Evolutionary conservation across 2,797 vertebrate genomes (phyloP), one percentile per base, ranked within the genome.

Genomic region (Eospalax fontanierii): DNA sequence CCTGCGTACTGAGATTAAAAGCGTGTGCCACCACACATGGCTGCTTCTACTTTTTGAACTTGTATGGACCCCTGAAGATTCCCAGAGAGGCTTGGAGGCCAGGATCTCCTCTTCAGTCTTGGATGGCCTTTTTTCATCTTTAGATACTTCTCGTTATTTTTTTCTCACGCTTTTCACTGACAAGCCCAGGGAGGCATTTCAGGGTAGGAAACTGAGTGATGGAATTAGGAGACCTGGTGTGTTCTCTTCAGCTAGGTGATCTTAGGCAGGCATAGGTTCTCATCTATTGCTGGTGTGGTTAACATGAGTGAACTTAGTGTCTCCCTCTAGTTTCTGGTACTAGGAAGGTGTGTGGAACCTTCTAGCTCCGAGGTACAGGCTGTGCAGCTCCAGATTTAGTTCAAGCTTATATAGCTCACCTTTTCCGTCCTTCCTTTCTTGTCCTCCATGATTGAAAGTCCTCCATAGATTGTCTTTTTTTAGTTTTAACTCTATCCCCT

Each of bases 391-490:
- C 57, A 19, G 22, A 38, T 14, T 87, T 10, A 3, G 4, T 75
- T 40, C 21, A 82, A 63, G n/a, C 21, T 15, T 46, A 1, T 33
- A 26, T 2, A 0, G 21, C 46, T 40, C 28, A 59, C 9, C 35
- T 75, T 65, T 76, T 28, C 79, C 35, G 4, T 79, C 89, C 81
- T 86, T 43, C 54, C 61, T 19, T 61, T 3, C 54, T 54, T 43
- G 11, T 12, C 38, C 2, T 38, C 50, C 81, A 63, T 38, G 82
- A 66, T 43, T 81, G 21, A 79, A 79, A 35, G 12, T 68, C 26
- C 4, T 38, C n/a, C n/a, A n/a, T n/a, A n/a, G n/a, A n/a, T 63
- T 50, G 30, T 35, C 65, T 90, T 80, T 71, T 59, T 80, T 95
- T 35, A 89, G 16, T 43, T 4, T 22, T 3, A 10, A 1, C 5